Conservation (phyloP, 2,888 invertebrate species). For the Drosophila affinis region DNA sequence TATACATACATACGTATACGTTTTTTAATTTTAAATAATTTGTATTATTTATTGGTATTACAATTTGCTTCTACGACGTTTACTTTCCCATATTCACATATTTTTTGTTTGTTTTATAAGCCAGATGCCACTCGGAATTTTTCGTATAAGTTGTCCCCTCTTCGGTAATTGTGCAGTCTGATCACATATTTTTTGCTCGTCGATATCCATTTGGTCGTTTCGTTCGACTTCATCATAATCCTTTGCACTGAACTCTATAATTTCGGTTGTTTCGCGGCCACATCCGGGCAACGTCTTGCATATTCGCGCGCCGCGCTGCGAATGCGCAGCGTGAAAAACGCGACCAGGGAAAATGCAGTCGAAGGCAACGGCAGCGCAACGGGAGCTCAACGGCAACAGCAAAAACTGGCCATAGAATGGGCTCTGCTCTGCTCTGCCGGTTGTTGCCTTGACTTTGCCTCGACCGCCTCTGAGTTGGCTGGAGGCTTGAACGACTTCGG, state of each 20-base stretch:
- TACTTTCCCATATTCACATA: constrained; percentile 19
- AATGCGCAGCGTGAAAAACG: constrained; percentile 53
- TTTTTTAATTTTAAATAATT: not conserved
- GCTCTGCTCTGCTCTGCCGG: constrained; percentile 37
- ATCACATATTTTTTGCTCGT: constrained; percentile 20
- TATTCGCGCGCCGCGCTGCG: constrained; percentile 52
- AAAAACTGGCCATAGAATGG: constrained; percentile 46
- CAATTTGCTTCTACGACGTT: not conserved
- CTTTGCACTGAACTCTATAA: constrained; percentile 17
- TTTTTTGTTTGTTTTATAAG: constrained; percentile 12
- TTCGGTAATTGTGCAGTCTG: not conserved
- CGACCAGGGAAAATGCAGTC: constrained; percentile 39
- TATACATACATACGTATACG: too few relatives aligned
- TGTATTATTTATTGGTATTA: not conserved
- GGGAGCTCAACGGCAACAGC: constrained; percentile 25
- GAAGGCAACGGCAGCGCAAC: constrained; percentile 17
- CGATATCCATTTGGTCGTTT: constrained; percentile 35
- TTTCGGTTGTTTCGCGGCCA: constrained; percentile 17
- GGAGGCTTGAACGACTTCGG: constrained; percentile 37
- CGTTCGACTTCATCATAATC: constrained; percentile 28
- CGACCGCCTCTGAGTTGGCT: constrained; percentile 29
- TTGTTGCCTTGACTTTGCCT: constrained; percentile 71
- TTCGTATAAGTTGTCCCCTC: constrained; percentile 6
- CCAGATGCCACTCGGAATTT: constrained; percentile 26
- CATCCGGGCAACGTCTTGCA: constrained; percentile 60